Evolutionary conservation across 2,888 invertebrate species (phyloP), one percentile per base, ranked within the genome.

Genomic region (Gasteruption jaculator): DNA sequence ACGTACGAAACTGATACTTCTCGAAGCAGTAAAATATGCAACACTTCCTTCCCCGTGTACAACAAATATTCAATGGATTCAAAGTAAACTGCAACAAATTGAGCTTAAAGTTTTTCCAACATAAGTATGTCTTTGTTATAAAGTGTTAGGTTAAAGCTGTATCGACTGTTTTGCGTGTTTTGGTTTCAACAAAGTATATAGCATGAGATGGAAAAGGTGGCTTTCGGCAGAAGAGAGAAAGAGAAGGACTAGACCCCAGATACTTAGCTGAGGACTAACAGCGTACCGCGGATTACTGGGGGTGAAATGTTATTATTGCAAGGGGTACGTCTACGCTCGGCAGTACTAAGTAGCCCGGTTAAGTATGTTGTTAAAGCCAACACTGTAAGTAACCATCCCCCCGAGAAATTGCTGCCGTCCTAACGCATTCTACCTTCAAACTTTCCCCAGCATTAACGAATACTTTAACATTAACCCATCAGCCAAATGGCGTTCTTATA

Each of bases 311-410:
- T 71, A 62, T 70, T 68, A 63, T 66, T 69, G 65, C 65, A 68
- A 68, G 63, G 68, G 67, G 67, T 64, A 68, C 61, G 61, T 60
- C 56, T 56, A 50, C 54, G 47, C 47, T 51, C 56, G 52, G 52
- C 53, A 53, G 62, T 60, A 57, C 63, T 66, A 68, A 69, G 69
- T 69, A 69, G 67, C 65, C 58, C 57, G 60, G 62, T 63, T 69
- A 69, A 70, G 70, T 70, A 66, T 70, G 70, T 70, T 70, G 67
- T 69, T 67, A 67, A 57, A 70, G 63, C 66, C 58, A 70, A 70
- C 70, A 68, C 55, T 57, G 65, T 56, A 61, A 68, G 65, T 63
- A 67, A 65, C 65, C 58, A 60, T 65, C 61, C 59, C 52, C 57
- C 48, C 45, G 58, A 62, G 65, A 63, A 63, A 62, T 61, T 62